A percentile compares a stretch with the other conserved stretches of the same genome.
These are phyloP conservation scores for Drosophila erecta DNA, from an alignment of 1,140 invertebrate species.

Conservation along the genomic window DNA sequence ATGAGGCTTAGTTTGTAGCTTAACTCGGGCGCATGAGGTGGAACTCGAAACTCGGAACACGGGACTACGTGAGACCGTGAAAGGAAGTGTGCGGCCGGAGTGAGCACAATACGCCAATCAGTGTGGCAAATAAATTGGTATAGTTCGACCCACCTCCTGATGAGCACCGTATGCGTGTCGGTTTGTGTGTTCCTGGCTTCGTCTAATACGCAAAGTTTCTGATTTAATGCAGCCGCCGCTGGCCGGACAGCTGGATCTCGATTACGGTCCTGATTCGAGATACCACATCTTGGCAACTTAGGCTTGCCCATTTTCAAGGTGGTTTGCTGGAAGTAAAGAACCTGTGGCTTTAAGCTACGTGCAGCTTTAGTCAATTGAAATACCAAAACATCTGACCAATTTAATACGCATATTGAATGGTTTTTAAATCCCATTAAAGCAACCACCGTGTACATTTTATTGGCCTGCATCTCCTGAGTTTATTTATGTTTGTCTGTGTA, in stretches of 20 bases:
- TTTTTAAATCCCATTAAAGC: no score
- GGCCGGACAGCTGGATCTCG: slow-evolving; percentile 21
- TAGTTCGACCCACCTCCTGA: slow-evolving; percentile 32
- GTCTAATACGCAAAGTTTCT: slow-evolving; percentile 57
- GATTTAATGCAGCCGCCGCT: slow-evolving; percentile 40
- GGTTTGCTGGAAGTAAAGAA: background rate
- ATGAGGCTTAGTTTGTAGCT: slow-evolving; percentile 62
- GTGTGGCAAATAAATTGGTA: slow-evolving; percentile 57
- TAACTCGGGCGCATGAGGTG: slow-evolving; percentile 27
- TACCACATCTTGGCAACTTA: slow-evolving; percentile 11
- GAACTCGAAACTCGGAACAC: background rate
- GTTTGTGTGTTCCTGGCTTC: slow-evolving; percentile 5
- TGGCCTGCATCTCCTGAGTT: background rate
- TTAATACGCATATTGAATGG: no score
- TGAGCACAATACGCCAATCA: slow-evolving; percentile 60
- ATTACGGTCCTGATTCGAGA: slow-evolving; percentile 29
- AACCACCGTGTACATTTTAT: no score
- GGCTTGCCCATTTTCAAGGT: background rate
- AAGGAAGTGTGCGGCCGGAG: slow-evolving; percentile 29
- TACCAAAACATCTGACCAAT: no score
- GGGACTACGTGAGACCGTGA: slow-evolving; percentile 33
- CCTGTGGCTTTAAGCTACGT: background rate
- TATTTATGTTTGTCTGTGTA: background rate
- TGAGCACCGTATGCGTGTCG: slow-evolving; percentile 4
- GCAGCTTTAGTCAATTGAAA: no score